phyloP scores from a whole-genome alignment of 2,797 vertebrate species.

The Crenichthys baileyi region DNA sequence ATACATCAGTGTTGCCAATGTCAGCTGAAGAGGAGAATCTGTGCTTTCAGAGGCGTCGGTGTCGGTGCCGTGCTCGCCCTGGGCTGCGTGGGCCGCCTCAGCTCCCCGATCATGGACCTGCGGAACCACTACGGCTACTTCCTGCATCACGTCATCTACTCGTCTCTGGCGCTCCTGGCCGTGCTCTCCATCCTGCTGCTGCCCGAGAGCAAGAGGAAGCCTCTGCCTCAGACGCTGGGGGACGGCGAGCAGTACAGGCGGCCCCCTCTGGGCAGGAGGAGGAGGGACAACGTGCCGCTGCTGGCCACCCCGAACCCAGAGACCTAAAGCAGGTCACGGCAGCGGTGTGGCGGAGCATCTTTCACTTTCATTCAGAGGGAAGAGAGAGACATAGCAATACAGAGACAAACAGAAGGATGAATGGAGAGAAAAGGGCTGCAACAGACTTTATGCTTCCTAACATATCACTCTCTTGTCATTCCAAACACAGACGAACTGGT shows the following conservation, averaged over 20 bases:
- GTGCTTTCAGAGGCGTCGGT: constrained; percentile 79
- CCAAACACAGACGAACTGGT: constrained; percentile 47
- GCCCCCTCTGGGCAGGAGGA: constrained; percentile 85
- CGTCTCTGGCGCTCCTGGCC: constrained; percentile 87
- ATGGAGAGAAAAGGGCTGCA: constrained; percentile 22
- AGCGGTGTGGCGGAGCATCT: background rate
- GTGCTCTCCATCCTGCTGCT: constrained; percentile 91
- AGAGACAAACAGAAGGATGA: background rate
- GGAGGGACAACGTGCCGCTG: constrained; percentile 89
- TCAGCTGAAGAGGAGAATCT: background rate
- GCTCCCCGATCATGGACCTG: constrained; percentile 88
- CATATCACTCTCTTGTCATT: constrained; percentile 62
- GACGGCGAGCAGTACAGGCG: constrained; percentile 89
- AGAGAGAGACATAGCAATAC: background rate
- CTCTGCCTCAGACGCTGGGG: constrained; percentile 86
- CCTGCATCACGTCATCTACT: constrained; percentile 89
- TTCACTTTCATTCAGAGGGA: constrained; percentile 24
- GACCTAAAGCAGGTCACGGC: constrained; percentile 71
- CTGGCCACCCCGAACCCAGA: constrained; percentile 89
- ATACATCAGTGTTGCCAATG: too few relatives aligned
- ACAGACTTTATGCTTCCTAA: constrained; percentile 43
- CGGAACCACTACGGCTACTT: constrained; percentile 91
- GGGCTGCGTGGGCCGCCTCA: constrained; percentile 88
- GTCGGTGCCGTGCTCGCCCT: constrained; percentile 85
- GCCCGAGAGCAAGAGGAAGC: constrained; percentile 91